Base-by-base conservation (phyloP, 2,888 invertebrate genomes). In the Encarsia formosa region DNA sequence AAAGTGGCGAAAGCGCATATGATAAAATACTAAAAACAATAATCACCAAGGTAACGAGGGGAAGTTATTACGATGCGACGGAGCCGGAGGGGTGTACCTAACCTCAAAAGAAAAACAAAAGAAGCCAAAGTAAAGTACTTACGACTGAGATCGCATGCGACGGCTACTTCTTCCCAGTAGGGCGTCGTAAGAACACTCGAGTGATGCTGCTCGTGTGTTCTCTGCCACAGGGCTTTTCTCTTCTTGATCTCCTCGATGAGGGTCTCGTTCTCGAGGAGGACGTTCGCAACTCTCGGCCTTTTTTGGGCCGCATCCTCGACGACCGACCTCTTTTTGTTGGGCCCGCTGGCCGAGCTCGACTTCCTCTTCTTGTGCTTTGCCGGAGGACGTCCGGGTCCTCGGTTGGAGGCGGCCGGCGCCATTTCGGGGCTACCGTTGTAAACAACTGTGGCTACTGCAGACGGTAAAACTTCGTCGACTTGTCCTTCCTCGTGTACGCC, bases 151-250 rank as follows among this genome's bases (percentile, higher is more conserved):
- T 52, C 57, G 11, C 54, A 45, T 1, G 16, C 29, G 26, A 52
- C 52, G 29, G 54, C 57, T 2, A 57, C 45, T 9, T 57, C 57
- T 6, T 55, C 54, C 57, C 57, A 57, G 1, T 55, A 39, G 3
- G 55, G 52, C 1, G 48, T 37, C 3, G 52, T 52, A 9, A 50
- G 44, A 1, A 19, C 9, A 3, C 26, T 40, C 11, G 54, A 52
- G 39, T 55, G 55, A n/a, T 57, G 52, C 31, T 57, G 49, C 18
- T 57, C 54, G 41, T 57, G 57, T 4, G 54, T 55, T 20, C 57
- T 41, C 48, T 49, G 42, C 57, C 57, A 57, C 5, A 57, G 49
- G 8, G 54, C 57, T 24, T 54, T 52, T 9, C 57, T 32, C 37
- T 1, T 37, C 19, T 50, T n/a, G 4, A 57, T 49, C 29, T 57